Evolutionary conservation across 2,888 invertebrate species (phyloP), one percentile per base, ranked within the genome.

Genomic region (Mallateleia sp.): DNA sequence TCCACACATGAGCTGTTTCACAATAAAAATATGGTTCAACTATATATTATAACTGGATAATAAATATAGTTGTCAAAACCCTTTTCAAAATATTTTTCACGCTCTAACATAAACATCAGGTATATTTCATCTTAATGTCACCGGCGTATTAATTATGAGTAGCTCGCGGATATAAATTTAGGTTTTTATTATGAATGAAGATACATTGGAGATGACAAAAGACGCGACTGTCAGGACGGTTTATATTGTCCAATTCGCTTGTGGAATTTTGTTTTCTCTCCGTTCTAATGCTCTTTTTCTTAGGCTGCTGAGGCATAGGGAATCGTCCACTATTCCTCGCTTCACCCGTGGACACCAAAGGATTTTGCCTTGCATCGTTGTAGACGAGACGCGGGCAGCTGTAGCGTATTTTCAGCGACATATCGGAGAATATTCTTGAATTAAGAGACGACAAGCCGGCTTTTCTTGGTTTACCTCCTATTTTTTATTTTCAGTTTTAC

Each of bases 381-480:
- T 90, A 92, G 93, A 94, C 93, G 92, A 91, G 94, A 92, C 91
- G 87, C 87, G 91, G 93, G 93, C 94, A 94, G 94, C 94, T 94
- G 94, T 91, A 90, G 87, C 88, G 92, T 93, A 94, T 94, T 94
- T 94, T 93, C 91, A 91, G 92, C 91, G 34, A 89, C 86, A 88
- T 79, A 87, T 80, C 82, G 88, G 90, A 90, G 92, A 91, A 92
- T 92, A 92, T 91, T 90, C 90, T 92, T 92, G 93, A 94, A 94
- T 94, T 93, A 93, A 93, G 91, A 92, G 90, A 93, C 89, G 85
- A 72, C 82, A 22, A 20, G 45, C n/a, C 22, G 22, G 24, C 18
- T 54, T 38, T 38, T 25, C 75, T 64, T 82, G 89, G 90, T 92
- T 92, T 92, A 90, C n/a, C n/a, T 56, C 28, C 2, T n/a, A 28